Conservation (phyloP, 2,797 vertebrate genomes). For the Margarornis squamiger region DNA sequence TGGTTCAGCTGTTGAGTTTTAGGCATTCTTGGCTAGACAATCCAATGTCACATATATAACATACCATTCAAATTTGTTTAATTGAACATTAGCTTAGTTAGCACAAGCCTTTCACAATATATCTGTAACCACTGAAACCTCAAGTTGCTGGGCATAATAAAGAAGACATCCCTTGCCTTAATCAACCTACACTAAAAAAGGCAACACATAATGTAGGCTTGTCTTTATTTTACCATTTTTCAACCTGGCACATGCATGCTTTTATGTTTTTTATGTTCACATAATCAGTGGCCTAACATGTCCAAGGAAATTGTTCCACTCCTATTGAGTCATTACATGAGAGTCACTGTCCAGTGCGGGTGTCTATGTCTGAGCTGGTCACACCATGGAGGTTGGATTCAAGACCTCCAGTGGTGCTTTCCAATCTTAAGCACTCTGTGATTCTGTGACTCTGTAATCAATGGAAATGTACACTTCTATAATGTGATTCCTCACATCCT, state of each 20-base stretch:
- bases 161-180: not conserved
- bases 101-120: not conserved
- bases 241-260: not conserved
- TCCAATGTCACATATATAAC: not conserved
- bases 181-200: not conserved
- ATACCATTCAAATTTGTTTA: not conserved
- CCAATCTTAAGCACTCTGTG: not conserved
- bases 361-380: not conserved
- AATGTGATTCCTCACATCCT: not conserved
- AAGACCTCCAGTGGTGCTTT: no score
- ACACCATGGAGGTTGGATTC: fast-evolving
- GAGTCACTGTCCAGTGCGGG: not conserved
- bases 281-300: not conserved
- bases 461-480: not conserved
- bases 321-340: not conserved
- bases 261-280: not conserved
- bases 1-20: not conserved
- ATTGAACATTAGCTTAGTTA: not conserved
- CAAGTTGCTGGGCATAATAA: not conserved
- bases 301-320: not conserved
- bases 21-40: not conserved
- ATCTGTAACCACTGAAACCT: not conserved
- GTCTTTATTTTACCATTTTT: not conserved
- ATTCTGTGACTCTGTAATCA: not conserved
- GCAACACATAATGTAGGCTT: fast-evolving